These are phyloP conservation scores for Chalcis sispes DNA, from an alignment of 2,888 invertebrate genomes.

Conservation along the genomic window DNA sequence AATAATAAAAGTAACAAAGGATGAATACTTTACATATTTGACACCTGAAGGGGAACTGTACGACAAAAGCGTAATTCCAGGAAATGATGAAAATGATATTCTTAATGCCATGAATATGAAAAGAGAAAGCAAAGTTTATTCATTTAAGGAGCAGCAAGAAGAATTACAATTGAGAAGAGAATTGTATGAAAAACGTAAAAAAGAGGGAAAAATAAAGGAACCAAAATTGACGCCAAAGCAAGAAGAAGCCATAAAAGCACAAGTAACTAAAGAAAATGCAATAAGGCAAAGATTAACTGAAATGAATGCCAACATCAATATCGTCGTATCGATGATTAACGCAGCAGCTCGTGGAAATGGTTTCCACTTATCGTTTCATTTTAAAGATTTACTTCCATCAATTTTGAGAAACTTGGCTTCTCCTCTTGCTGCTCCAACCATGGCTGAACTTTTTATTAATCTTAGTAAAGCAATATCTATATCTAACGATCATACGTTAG, in stretches of 20 bases:
- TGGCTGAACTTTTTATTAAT: slow-evolving; percentile 80
- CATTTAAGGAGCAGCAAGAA: slow-evolving; percentile 97
- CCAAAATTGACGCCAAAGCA: slow-evolving; percentile 90
- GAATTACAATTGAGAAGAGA: slow-evolving; percentile 95
- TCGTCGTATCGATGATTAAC: slow-evolving; percentile 77
- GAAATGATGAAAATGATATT: slow-evolving; percentile 77
- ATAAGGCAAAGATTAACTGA: slow-evolving; percentile 83
- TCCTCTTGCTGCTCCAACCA: slow-evolving; percentile 85
- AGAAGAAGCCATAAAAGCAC: slow-evolving; percentile 91
- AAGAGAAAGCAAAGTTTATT: slow-evolving; percentile 96
- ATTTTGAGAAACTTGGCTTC: slow-evolving; percentile 83
- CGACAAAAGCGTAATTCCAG: slow-evolving; percentile 89
- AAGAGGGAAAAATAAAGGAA: slow-evolving; percentile 87
- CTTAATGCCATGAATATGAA: slow-evolving; percentile 86
- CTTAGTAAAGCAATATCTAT: slow-evolving; percentile 80
- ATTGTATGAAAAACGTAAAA: slow-evolving; percentile 90
- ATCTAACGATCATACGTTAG: slow-evolving; percentile 76
- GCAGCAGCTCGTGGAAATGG: slow-evolving; percentile 78
- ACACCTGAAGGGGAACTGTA: slow-evolving; percentile 94
- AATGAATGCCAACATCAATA: slow-evolving; percentile 71
- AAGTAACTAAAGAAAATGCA: slow-evolving; percentile 89
- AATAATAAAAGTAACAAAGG: slow-evolving; percentile 85
- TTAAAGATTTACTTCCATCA: slow-evolving; percentile 79
- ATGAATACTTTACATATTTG: slow-evolving; percentile 87
- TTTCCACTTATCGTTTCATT: slow-evolving; percentile 77